Conservation (phyloP, 2,888 invertebrate species). For the Galeruca laticollis region DNA sequence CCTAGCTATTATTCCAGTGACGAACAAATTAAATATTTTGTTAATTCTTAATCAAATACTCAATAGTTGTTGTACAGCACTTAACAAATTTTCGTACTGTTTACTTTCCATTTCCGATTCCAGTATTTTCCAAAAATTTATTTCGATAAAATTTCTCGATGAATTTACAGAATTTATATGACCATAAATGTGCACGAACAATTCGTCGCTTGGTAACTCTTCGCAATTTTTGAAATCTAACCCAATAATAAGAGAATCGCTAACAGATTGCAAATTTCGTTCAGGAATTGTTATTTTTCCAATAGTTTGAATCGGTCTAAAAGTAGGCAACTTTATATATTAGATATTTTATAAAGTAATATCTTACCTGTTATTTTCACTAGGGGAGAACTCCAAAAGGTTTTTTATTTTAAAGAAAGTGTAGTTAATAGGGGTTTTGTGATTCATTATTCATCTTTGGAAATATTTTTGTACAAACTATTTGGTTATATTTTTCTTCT, state of each 20-base stretch:
- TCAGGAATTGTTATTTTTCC: constrained; percentile 4
- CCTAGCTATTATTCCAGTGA: neutral
- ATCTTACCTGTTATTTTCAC: neutral
- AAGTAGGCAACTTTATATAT: neutral
- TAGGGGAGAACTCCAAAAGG: neutral
- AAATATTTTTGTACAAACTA: neutral
- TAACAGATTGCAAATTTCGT: constrained; percentile 8
- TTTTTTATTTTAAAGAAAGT: neutral
- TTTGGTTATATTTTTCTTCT: constrained; percentile 1
- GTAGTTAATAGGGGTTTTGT: neutral
- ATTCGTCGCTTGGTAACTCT: neutral
- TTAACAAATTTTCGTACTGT: neutral
- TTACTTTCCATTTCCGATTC: neutral
- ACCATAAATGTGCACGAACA: neutral
- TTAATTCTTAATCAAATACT: neutral
- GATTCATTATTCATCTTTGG: constrained; percentile 5
- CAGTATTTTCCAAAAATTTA: neutral
- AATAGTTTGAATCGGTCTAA: constrained; percentile 17
- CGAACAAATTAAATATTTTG: neutral
- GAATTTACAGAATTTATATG: neutral
- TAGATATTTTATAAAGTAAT: neutral
- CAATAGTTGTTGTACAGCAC: neutral
- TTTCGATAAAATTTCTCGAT: constrained; percentile 2
- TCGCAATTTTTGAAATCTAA: neutral
- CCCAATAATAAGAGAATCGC: neutral